Conservation (phyloP, 2,888 invertebrate genomes). For the Drosophila histrio region DNA sequence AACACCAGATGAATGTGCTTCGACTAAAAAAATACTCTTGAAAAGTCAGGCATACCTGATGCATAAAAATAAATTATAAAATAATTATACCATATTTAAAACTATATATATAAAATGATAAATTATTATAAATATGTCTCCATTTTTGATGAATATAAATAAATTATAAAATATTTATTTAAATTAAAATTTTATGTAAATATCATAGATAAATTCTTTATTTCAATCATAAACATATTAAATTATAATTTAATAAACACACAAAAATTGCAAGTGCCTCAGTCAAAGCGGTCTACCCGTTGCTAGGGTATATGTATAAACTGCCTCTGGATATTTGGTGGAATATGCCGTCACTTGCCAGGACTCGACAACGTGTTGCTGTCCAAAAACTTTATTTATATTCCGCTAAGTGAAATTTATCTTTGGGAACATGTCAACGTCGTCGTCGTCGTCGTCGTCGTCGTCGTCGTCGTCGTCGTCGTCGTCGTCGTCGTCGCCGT, state of each 20-base stretch:
- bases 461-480: not conserved
- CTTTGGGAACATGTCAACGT: constrained; percentile 68
- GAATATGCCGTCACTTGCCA: constrained; percentile 54
- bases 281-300: not conserved
- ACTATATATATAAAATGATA: too few species aligned
- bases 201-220: too few species aligned
- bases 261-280: not conserved
- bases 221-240: too few species aligned
- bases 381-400: constrained; percentile 73
- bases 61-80: too few species aligned
- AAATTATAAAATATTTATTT: too few species aligned
- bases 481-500: constrained; percentile 15
- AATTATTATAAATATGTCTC: too few species aligned
- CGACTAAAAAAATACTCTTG: not conserved
- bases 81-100: too few species aligned
- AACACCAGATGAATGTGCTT: not conserved
- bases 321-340: constrained; percentile 56
- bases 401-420: constrained; percentile 78
- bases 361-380: constrained; percentile 51
- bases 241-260: too few species aligned
- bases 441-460: constrained; percentile 13
- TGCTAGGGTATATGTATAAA: constrained; percentile 1
- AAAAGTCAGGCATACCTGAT: not conserved
- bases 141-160: too few species aligned
- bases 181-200: too few species aligned